These are phyloP conservation scores for Harpalus rubripes DNA, from an alignment of 2,888 invertebrate genomes.

Conservation along the genomic window DNA sequence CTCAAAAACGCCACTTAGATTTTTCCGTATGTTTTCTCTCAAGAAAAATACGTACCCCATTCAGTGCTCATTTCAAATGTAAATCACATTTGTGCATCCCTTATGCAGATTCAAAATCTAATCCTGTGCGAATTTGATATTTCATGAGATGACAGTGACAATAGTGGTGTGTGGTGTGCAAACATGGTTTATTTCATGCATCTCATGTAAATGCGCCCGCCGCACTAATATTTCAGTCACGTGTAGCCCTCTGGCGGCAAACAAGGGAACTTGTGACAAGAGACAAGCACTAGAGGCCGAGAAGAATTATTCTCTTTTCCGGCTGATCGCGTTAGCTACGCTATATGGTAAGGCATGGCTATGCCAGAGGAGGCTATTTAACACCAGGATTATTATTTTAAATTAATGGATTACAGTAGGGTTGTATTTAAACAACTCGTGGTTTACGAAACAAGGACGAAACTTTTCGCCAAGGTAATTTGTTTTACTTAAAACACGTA, in stretches of 20 bases:
- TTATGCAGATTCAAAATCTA: neutral
- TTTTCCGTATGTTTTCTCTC: no score
- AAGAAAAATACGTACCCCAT: no score
- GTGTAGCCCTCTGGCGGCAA: neutral
- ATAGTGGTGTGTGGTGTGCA: neutral
- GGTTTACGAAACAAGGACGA: conserved; percentile 19
- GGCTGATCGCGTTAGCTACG: neutral
- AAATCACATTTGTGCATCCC: neutral
- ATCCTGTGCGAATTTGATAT: neutral
- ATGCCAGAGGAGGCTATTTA: neutral
- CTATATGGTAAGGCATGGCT: no score
- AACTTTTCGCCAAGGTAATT: conserved; percentile 33
- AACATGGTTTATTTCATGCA: neutral
- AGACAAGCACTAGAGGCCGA: neutral
- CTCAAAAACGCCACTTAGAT: no score
- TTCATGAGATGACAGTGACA: neutral
- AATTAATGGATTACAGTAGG: conserved; percentile 45
- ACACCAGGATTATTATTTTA: conserved; percentile 52
- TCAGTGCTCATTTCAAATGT: no score
- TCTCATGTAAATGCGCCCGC: neutral
- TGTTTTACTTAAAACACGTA: conserved; percentile 40
- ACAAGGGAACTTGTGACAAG: neutral
- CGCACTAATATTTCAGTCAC: conserved; percentile 5
- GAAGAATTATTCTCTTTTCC: neutral
- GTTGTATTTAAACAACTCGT: conserved; percentile 45